Conservation (phyloP, 2,797 vertebrate species). For the Cacajao melanocephalus region DNA sequence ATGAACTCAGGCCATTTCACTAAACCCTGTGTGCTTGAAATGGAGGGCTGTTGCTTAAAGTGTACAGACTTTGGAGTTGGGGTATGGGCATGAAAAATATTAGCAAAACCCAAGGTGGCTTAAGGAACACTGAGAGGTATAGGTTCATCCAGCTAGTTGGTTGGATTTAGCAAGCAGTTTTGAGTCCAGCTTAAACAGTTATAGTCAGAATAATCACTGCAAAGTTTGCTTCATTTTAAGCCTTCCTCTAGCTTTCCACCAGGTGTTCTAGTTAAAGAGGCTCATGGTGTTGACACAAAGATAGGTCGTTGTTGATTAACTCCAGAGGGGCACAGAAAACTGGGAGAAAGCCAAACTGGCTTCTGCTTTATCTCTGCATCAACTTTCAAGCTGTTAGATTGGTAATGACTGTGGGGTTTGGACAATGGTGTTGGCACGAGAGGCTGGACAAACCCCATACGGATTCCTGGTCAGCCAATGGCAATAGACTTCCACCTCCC, state of each 20-base stretch:
- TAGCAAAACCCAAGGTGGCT: background rate
- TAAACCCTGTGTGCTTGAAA: background rate
- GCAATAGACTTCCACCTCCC: constrained; percentile 46
- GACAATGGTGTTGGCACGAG: constrained; percentile 37
- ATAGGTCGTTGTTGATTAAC: constrained; percentile 70
- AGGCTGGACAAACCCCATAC: constrained; percentile 56
- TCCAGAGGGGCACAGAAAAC: constrained; percentile 19
- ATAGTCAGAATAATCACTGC: constrained; percentile 32
- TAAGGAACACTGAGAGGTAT: background rate
- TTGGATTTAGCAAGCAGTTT: constrained; percentile 22
- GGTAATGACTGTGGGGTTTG: constrained; percentile 23
- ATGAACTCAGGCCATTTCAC: background rate
- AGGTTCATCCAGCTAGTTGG: background rate
- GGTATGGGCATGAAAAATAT: background rate
- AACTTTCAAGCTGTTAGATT: constrained; percentile 53
- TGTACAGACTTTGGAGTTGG: background rate
- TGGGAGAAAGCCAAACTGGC: constrained; percentile 56
- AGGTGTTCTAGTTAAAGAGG: constrained; percentile 47
- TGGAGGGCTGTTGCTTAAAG: background rate
- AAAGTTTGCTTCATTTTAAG: constrained; percentile 19
- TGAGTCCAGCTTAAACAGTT: constrained; percentile 19
- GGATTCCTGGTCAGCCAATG: constrained; percentile 21
- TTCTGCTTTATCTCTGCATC: constrained; percentile 55
- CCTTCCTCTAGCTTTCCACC: constrained; percentile 39
- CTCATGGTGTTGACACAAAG: constrained; percentile 51